Conservation (phyloP, 2,888 invertebrate species). For the Tridacna gigas region DNA sequence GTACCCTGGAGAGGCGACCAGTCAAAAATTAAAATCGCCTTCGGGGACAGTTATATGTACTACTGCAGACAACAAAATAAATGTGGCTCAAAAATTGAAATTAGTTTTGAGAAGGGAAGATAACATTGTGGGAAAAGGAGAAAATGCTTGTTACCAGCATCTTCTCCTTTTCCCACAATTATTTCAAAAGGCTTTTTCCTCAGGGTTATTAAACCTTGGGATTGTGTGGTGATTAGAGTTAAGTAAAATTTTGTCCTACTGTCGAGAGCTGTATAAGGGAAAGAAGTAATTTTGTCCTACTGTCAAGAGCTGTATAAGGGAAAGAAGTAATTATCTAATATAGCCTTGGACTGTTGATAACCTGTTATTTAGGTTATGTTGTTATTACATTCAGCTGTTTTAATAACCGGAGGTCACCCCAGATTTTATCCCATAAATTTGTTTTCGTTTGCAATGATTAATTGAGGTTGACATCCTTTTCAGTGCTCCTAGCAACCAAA, state of each 20-base stretch:
- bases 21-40: too few species aligned
- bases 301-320: too few species aligned
- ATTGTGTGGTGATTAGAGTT: too few species aligned
- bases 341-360: neutral
- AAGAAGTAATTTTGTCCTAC: too few species aligned
- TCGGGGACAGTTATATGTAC: too few species aligned
- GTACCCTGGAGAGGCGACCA: too few species aligned
- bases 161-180: neutral
- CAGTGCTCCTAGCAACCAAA: neutral
- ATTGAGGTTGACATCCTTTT: neutral
- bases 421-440: neutral
- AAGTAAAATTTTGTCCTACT: too few species aligned
- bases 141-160: neutral
- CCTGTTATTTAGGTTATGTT: constrained; percentile 15
- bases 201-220: too few species aligned
- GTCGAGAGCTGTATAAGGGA: too few species aligned
- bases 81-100: too few species aligned
- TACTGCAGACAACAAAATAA: too few species aligned
- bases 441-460: constrained; percentile 10
- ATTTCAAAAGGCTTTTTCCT: neutral
- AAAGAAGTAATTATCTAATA: neutral
- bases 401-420: constrained; percentile 6
- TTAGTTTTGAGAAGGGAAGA: neutral
- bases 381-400: constrained; percentile 5
- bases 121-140: neutral